phyloP scores from a whole-genome alignment of 2,113 vertebrate genomes.

The Camarhynchus parvulus region DNA sequence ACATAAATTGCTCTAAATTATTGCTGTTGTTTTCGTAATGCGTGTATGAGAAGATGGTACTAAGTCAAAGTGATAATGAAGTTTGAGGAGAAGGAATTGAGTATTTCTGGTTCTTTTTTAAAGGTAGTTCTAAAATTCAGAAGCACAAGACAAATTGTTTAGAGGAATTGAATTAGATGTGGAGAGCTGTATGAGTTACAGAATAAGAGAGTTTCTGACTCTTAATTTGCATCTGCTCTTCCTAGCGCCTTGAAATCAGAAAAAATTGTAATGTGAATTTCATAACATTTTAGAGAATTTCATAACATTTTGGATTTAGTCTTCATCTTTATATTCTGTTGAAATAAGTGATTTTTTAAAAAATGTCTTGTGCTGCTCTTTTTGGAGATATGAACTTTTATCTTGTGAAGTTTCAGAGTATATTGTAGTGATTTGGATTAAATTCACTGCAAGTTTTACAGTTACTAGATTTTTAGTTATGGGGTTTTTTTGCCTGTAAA shows the following conservation, averaged over 20 bases:
- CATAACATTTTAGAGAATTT: not conserved
- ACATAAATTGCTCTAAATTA: not conserved
- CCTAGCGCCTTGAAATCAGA: not conserved
- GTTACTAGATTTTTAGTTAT: not conserved
- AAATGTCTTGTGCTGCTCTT: not conserved
- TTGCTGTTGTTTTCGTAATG: not conserved
- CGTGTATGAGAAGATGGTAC: not conserved
- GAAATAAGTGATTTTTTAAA: not conserved
- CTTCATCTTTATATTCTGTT: not conserved
- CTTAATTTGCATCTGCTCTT: not conserved
- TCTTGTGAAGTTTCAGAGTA: not conserved
- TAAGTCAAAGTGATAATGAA: not conserved
- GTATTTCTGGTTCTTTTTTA: not conserved
- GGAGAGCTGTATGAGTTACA: not conserved
- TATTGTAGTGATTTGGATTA: not conserved
- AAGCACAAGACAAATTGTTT: not conserved
- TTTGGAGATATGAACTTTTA: not conserved
- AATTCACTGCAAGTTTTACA: not conserved
- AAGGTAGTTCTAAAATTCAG: not conserved
- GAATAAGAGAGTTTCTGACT: not conserved
- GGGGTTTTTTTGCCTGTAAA: not conserved
- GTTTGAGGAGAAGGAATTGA: not conserved
- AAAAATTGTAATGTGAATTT: not conserved
- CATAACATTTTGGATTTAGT: not conserved
- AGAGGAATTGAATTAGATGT: not conserved